These are phyloP conservation scores for Donacobius atricapilla DNA, from an alignment of 2,113 vertebrate genomes.

Conservation along the genomic window DNA sequence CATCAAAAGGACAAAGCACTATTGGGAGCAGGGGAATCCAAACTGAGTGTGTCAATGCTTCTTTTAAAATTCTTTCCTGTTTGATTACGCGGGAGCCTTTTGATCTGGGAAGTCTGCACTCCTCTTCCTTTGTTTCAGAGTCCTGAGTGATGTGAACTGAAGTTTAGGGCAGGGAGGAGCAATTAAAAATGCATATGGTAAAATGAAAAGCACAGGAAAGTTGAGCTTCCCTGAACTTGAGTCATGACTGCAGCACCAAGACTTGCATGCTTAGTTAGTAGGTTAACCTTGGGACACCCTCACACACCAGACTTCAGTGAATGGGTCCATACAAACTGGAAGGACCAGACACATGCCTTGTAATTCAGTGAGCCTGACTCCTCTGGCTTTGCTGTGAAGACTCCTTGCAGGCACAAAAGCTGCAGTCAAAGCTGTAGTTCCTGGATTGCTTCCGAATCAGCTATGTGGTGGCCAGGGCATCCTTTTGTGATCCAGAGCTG, in stretches of 20 bases:
- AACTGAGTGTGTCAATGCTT: neutral
- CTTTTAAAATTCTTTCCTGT: slow-evolving; percentile 20
- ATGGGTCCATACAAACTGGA: neutral
- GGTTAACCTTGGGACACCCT: neutral
- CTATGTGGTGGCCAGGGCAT: neutral
- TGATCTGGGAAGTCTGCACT: slow-evolving; percentile 1
- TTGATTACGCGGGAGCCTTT: slow-evolving; percentile 24
- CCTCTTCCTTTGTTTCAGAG: slow-evolving; percentile 29
- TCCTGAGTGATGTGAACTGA: slow-evolving; percentile 31
- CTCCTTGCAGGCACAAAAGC: neutral
- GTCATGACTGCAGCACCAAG: neutral
- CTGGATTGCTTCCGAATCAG: neutral
- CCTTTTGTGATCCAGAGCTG: neutral
- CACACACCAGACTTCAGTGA: neutral
- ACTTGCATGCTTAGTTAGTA: neutral
- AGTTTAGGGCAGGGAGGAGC: neutral
- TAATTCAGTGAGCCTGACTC: neutral
- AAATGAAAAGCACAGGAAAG: neutral
- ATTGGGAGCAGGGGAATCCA: neutral
- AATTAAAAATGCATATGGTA: neutral
- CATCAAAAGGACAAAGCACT: slow-evolving; percentile 12
- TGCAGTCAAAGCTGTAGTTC: neutral
- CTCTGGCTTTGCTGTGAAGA: neutral
- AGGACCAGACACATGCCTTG: neutral
- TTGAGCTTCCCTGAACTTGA: neutral